Percentiles rank a stretch among this genome's conserved stretches.
Evolutionary conservation across 2,113 vertebrate genomes (phyloP).

Genomic region (Grallaria varia): DNA sequence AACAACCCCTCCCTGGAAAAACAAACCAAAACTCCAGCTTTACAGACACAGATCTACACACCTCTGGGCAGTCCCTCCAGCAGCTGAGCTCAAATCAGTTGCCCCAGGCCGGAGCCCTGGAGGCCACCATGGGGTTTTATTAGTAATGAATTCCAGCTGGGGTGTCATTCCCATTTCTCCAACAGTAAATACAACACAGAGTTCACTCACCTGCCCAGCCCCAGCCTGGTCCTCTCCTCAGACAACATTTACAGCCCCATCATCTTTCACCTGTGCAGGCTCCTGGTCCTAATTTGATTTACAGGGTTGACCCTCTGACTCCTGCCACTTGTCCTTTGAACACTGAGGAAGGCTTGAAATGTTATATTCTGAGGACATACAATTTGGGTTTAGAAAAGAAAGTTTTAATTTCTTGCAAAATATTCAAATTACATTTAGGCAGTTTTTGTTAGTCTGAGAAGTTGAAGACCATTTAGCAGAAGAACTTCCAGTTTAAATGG

Average conservation of each 20-base stretch:
- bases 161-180: not conserved
- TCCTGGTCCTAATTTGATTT: not conserved
- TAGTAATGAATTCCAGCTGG: too few relatives aligned
- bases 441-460: not conserved
- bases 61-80: not conserved
- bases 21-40: not conserved
- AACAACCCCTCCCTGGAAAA: not conserved
- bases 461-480: too few relatives aligned
- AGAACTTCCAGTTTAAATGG: not conserved
- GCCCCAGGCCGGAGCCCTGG: not conserved
- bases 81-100: not conserved
- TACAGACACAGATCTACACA: not conserved
- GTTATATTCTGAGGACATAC: accelerated
- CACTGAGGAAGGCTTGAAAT: not conserved
- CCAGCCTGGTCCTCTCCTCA: not conserved
- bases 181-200: accelerated
- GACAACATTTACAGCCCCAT: too few relatives aligned
- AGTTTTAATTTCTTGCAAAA: not conserved
- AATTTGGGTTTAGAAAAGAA: not conserved
- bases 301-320: too few relatives aligned
- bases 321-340: not conserved
- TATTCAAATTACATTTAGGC: too few relatives aligned
- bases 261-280: not conserved
- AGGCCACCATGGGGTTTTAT: too few relatives aligned
- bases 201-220: not conserved